Evolutionary conservation across 2,797 vertebrate genomes (phyloP).

Genomic region (Furcifer pardalis): DNA sequence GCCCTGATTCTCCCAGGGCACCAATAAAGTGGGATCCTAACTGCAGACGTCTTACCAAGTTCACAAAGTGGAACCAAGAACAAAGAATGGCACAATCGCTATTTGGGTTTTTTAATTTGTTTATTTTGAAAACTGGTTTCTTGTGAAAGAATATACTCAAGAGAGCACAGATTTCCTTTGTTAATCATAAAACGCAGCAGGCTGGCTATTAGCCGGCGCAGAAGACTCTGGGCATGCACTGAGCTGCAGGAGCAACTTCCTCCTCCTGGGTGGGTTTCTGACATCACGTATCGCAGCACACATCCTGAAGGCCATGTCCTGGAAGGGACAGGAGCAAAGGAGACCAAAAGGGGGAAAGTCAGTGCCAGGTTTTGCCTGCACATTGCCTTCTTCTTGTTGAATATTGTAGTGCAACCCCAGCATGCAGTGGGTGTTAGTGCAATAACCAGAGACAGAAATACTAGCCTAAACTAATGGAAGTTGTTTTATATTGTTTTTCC

Average conservation of each 20-base stretch:
- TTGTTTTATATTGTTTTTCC: no score
- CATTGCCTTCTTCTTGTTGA: no score
- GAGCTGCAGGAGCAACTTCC: conserved; percentile 52
- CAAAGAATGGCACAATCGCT: conserved; percentile 36
- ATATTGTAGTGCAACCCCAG: no score
- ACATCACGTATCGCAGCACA: conserved; percentile 31
- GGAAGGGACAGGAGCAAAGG: conserved; percentile 35
- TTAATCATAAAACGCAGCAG: conserved; percentile 63
- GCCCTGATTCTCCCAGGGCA: not conserved
- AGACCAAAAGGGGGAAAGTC: not conserved
- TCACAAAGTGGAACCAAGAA: not conserved
- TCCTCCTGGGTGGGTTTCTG: conserved; percentile 56
- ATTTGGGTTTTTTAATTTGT: conserved; percentile 76
- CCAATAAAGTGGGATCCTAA: not conserved
- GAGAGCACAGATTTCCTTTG: conserved; percentile 65
- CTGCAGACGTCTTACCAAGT: not conserved
- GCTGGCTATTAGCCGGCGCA: conserved; percentile 64
- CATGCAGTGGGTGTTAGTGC: no score
- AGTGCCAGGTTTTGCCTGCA: fast-evolving
- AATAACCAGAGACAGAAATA: no score
- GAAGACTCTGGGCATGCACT: conserved; percentile 67
- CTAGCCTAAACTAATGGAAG: no score
- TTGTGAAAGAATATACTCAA: conserved; percentile 76
- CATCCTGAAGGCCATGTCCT: conserved; percentile 57
- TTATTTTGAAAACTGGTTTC: conserved; percentile 80